Evolutionary conservation across 2,888 invertebrate genomes (phyloP).

Genomic region (Merodon equestris): DNA sequence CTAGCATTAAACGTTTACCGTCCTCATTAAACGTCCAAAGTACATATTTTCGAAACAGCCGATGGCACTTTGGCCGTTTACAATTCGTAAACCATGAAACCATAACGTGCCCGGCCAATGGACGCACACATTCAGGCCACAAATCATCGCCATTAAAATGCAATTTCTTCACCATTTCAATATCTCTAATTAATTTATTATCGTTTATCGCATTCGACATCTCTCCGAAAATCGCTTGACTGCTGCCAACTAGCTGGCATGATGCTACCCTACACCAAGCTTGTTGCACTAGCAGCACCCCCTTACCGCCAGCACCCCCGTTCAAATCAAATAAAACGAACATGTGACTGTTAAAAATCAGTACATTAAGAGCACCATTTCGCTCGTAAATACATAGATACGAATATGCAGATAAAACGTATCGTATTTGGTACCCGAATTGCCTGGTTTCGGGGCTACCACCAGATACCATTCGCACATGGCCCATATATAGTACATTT

Average conservation of each 20-base stretch:
- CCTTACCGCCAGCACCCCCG: constrained; percentile 14
- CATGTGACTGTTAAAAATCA: constrained; percentile 64
- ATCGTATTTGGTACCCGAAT: constrained; percentile 13
- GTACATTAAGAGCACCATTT: constrained; percentile 63
- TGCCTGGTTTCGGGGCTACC: too few species aligned
- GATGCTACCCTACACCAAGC: constrained; percentile 7
- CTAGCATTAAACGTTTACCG: too few species aligned
- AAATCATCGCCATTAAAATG: constrained; percentile 67
- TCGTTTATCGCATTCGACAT: constrained; percentile 78
- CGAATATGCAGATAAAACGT: constrained; percentile 57
- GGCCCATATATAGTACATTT: constrained; percentile 54
- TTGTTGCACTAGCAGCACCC: constrained; percentile 43
- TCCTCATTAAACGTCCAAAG: too few species aligned
- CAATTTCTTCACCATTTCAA: constrained; percentile 75
- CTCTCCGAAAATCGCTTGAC: constrained; percentile 63
- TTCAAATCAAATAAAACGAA: constrained; percentile 21
- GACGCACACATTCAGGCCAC: constrained; percentile 44
- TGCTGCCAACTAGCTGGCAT: constrained; percentile 1
- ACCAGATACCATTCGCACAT: constrained; percentile 65
- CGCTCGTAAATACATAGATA: constrained; percentile 63
- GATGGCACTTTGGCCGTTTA: constrained; percentile 38
- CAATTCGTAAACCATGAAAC: constrained; percentile 25
- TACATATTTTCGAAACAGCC: constrained; percentile 30
- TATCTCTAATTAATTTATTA: constrained; percentile 79
- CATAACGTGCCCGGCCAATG: constrained; percentile 18